A percentile compares a stretch with the other conserved stretches of the same genome.
Evolutionary conservation across 1,140 invertebrate genomes (phyloP).

Genomic region (Glossosoma conforme): DNA sequence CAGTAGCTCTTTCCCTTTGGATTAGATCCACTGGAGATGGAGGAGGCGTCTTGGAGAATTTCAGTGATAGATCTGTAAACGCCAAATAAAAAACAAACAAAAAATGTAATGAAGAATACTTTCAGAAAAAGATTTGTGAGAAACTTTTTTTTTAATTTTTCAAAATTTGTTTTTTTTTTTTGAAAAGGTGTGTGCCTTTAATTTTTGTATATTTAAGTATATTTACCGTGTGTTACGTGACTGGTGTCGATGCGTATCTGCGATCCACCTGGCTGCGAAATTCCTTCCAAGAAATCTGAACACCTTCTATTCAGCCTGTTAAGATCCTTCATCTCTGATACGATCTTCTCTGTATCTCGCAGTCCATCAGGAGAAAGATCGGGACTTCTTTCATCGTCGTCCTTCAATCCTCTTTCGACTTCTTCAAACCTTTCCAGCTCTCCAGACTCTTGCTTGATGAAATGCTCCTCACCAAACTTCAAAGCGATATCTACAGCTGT

Average conservation of each 20-base stretch:
- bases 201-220: too few species aligned
- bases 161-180: too few species aligned
- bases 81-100: background rate
- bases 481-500: background rate
- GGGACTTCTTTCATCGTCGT: conserved; percentile 22
- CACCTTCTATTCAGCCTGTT: conserved; percentile 41
- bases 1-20: conserved; percentile 38
- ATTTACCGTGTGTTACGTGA: conserved; percentile 45
- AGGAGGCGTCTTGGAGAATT: conserved; percentile 49
- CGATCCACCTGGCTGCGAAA: conserved; percentile 42
- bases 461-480: conserved; percentile 2
- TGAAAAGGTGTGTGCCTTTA: too few species aligned
- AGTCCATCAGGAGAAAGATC: conserved; percentile 19
- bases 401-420: background rate
- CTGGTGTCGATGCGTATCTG: conserved; percentile 47
- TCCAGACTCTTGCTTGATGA: background rate
- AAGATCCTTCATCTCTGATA: conserved; percentile 44
- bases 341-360: conserved; percentile 35
- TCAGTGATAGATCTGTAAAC: conserved; percentile 42
- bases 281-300: conserved; percentile 48
- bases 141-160: too few species aligned
- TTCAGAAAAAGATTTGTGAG: background rate
- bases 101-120: background rate
- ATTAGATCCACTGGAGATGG: conserved; percentile 49
- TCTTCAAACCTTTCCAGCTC: conserved; percentile 3